phyloP scores from a whole-genome alignment of 2,113 vertebrate species.

The Tachysurus vachellii region DNA sequence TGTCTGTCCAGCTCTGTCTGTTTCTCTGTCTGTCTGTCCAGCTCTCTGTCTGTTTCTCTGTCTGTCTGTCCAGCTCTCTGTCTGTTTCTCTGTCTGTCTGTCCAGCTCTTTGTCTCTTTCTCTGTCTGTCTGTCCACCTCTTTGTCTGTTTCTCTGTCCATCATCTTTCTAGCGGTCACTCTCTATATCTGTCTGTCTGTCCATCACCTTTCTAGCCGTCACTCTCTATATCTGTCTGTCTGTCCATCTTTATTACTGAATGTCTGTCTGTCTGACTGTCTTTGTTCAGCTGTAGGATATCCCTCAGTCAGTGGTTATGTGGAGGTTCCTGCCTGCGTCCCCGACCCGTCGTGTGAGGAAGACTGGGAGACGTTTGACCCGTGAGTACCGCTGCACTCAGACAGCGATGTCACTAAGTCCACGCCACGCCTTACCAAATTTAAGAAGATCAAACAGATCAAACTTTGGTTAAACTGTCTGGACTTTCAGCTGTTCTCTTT shows the following conservation, averaged over 20 bases:
- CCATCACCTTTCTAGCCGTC: no score
- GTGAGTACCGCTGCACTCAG: slow-evolving; percentile 74
- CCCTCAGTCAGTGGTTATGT: slow-evolving; percentile 74
- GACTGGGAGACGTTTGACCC: slow-evolving; percentile 99
- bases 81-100: neutral
- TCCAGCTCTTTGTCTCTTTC: neutral
- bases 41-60: neutral
- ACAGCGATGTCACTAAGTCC: neutral
- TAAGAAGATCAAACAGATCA: neutral
- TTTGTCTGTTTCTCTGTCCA: neutral
- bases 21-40: neutral
- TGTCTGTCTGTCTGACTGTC: neutral
- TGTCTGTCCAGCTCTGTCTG: neutral
- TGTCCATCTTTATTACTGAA: neutral
- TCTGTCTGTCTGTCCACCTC: neutral
- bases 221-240: neutral
- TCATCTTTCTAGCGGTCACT: no score
- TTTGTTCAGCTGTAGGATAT: slow-evolving; percentile 6
- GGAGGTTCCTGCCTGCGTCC: slow-evolving; percentile 69
- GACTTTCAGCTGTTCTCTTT: no score
- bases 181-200: no score
- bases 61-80: neutral
- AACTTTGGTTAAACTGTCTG: no score
- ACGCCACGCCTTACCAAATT: neutral
- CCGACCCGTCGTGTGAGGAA: slow-evolving; percentile 90